These are phyloP conservation scores for Epinephelus malabaricus DNA, from an alignment of 2,797 vertebrate genomes.

Conservation along the genomic window DNA sequence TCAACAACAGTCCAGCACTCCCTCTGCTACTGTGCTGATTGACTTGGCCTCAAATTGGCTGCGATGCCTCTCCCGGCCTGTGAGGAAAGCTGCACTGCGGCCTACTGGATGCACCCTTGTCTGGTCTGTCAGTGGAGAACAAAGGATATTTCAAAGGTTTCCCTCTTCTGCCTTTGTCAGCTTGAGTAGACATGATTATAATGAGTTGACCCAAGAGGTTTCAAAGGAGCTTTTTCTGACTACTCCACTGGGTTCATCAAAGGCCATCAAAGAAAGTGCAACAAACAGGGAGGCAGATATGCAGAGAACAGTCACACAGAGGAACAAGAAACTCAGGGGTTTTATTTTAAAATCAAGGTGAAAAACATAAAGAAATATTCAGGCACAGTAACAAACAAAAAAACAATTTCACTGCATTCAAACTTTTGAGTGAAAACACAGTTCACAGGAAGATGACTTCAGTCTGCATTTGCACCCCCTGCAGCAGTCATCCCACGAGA, in stretches of 20 bases:
- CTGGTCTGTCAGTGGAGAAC: constrained; percentile 69
- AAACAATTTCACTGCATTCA: constrained; percentile 10
- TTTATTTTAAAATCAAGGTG: neutral
- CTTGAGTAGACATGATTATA: constrained; percentile 61
- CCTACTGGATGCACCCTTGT: constrained; percentile 55
- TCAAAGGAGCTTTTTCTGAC: constrained; percentile 56
- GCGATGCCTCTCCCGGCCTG: constrained; percentile 56
- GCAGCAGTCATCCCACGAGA: constrained; percentile 54
- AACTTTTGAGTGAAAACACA: constrained; percentile 36
- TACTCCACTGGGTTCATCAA: constrained; percentile 55
- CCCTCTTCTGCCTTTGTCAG: constrained; percentile 71
- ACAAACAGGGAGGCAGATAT: constrained; percentile 24
- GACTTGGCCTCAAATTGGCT: constrained; percentile 76
- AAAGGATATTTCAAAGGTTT: constrained; percentile 78
- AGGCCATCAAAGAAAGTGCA: constrained; percentile 48
- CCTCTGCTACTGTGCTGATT: constrained; percentile 67
- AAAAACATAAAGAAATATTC: neutral
- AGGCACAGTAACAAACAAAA: constrained; percentile 4
- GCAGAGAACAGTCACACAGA: constrained; percentile 2
- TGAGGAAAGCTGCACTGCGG: constrained; percentile 41
- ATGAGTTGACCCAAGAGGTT: constrained; percentile 60
- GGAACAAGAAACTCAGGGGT: neutral
- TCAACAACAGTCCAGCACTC: constrained; percentile 66
- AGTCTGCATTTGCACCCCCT: constrained; percentile 2
- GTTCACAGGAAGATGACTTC: constrained; percentile 43